Conservation (phyloP, 2,797 vertebrate species). For the Sebastes variabilis region DNA sequence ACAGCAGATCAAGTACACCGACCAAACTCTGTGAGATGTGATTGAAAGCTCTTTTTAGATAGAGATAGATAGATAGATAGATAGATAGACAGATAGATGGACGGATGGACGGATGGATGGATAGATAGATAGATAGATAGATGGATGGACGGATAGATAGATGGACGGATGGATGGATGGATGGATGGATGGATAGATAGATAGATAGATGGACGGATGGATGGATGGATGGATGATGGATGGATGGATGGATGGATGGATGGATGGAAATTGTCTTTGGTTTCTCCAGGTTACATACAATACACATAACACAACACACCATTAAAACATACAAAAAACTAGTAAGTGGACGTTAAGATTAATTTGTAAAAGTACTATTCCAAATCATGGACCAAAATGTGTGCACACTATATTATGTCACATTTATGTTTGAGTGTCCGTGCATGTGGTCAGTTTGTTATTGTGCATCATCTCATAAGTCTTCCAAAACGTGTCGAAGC, state of each 20-base stretch:
- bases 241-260: rapidly evolving
- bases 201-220: no score
- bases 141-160: rapidly evolving
- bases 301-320: no score
- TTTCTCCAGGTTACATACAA: no score
- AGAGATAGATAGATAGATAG: no score
- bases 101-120: no score
- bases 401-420: neutral
- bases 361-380: neutral
- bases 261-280: no score
- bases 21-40: neutral
- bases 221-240: no score
- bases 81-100: no score
- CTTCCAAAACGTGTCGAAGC: neutral
- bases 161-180: no score
- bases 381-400: neutral
- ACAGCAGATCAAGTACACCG: neutral
- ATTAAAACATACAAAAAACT: no score
- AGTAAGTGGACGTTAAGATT: neutral
- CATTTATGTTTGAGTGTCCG: neutral
- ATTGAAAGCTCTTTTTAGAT: neutral
- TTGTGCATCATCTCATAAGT: neutral
- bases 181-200: no score
- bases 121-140: no score
- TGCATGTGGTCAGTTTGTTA: neutral